Percentiles rank a stretch among this genome's conserved stretches.
phyloP scores from a whole-genome alignment of 1,140 invertebrate genomes.

The Melipona quadrifasciata region DNA sequence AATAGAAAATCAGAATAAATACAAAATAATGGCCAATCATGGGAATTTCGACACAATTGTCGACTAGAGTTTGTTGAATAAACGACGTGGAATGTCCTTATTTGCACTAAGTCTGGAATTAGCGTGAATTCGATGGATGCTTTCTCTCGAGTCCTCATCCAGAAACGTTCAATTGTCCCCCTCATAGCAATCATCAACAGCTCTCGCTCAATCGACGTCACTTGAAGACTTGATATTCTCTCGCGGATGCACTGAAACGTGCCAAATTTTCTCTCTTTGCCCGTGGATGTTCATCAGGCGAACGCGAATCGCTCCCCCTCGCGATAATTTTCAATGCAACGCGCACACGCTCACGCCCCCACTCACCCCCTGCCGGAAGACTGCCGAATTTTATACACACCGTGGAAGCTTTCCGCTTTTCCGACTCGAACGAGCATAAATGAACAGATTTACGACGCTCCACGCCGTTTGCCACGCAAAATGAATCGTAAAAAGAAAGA shows the following conservation, averaged over 20 bases:
- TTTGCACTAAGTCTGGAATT: no score
- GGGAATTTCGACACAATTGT: no score
- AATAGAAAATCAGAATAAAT: no score
- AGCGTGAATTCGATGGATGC: no score
- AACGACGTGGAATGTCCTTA: no score
- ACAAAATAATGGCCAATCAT: no score
- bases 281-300: constrained; percentile 10
- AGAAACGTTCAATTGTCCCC: constrained; percentile 14
- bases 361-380: neutral
- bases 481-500: constrained; percentile 44
- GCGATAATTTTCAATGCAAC: constrained; percentile 26
- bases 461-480: constrained; percentile 5
- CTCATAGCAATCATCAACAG: neutral
- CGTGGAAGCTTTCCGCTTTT: constrained; percentile 20
- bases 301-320: neutral
- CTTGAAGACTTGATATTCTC: constrained; percentile 14
- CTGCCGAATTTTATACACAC: neutral
- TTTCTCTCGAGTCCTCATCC: neutral
- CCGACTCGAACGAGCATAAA: constrained; percentile 29
- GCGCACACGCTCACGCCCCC: no score
- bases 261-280: neutral
- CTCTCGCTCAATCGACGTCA: constrained; percentile 20
- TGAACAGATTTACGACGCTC: constrained; percentile 14
- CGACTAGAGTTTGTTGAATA: no score
- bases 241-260: neutral